A percentile compares a stretch with the other conserved stretches of the same genome.
These are phyloP conservation scores for Bujurquina vittata DNA, from an alignment of 2,113 vertebrate genomes.

Conservation along the genomic window DNA sequence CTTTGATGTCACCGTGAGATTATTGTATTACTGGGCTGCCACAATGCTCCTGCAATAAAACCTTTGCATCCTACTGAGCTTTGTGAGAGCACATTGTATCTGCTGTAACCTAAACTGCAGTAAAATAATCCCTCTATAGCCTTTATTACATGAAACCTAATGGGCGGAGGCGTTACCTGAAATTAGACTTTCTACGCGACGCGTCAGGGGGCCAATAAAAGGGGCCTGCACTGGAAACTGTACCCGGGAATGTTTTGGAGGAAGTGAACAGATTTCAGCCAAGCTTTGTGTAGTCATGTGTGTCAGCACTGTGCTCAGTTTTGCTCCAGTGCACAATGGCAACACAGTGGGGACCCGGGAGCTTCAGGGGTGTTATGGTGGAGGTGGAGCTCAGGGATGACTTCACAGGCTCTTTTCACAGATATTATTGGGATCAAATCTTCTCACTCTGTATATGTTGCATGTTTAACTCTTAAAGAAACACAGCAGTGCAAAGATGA, in stretches of 20 bases:
- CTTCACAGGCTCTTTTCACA: not conserved
- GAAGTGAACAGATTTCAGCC: slow-evolving; percentile 39
- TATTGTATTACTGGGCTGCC: not conserved
- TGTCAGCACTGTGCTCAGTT: slow-evolving; percentile 43
- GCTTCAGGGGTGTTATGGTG: slow-evolving; percentile 39
- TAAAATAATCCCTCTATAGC: not conserved
- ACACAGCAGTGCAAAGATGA: not conserved
- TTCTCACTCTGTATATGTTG: not conserved
- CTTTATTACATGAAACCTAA: not conserved
- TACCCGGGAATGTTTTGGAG: slow-evolving; percentile 19
- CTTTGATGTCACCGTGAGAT: not conserved
- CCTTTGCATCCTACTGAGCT: not conserved
- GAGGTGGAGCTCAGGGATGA: slow-evolving; percentile 36
- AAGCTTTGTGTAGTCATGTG: slow-evolving; percentile 66
- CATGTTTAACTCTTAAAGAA: not conserved
- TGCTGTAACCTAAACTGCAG: not conserved
- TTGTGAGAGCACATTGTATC: not conserved
- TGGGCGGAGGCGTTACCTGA: not conserved
- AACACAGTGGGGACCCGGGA: slow-evolving; percentile 13
- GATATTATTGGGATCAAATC: slow-evolving; percentile 1
- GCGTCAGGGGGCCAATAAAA: slow-evolving; percentile 26
- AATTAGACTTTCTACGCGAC: slow-evolving; percentile 12
- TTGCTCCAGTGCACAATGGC: slow-evolving; percentile 56
- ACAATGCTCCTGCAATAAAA: not conserved
- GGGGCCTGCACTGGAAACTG: slow-evolving; percentile 26